Evolutionary conservation across 2,113 vertebrate species (phyloP).

Genomic region (Grus americana): DNA sequence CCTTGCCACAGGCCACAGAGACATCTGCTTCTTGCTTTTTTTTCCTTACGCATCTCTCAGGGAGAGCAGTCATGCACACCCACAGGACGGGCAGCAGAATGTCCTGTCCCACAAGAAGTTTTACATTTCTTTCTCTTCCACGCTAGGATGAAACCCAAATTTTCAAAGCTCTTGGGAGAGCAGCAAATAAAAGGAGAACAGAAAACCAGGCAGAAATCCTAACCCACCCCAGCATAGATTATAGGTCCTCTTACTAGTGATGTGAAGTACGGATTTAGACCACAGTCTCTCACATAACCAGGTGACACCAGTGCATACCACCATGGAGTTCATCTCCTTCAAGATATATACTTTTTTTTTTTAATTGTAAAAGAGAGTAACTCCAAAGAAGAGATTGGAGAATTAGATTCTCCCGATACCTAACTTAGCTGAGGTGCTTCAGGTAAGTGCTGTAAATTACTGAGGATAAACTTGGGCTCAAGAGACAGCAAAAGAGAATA

Average conservation of each 20-base stretch:
- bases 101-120: neutral
- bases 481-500: neutral
- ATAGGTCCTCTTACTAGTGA: neutral
- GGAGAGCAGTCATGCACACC: neutral
- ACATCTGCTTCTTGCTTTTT: constrained; percentile 30
- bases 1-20: constrained; percentile 22
- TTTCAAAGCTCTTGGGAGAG: constrained; percentile 12
- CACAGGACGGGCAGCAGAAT: neutral
- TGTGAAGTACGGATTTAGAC: neutral
- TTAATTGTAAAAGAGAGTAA: neutral
- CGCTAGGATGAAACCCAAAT: neutral
- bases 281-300: neutral
- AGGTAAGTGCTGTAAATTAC: neutral
- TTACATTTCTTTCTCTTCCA: neutral
- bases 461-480: neutral
- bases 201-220: neutral
- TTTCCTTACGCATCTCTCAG: neutral
- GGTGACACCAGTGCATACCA: neutral
- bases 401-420: neutral
- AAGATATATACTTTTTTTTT: neutral
- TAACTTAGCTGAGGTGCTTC: neutral
- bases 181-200: neutral
- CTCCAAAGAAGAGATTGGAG: neutral
- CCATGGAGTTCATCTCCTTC: neutral
- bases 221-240: neutral